Conservation (phyloP, 2,888 invertebrate species). For the Dicyrtoma fusca region DNA sequence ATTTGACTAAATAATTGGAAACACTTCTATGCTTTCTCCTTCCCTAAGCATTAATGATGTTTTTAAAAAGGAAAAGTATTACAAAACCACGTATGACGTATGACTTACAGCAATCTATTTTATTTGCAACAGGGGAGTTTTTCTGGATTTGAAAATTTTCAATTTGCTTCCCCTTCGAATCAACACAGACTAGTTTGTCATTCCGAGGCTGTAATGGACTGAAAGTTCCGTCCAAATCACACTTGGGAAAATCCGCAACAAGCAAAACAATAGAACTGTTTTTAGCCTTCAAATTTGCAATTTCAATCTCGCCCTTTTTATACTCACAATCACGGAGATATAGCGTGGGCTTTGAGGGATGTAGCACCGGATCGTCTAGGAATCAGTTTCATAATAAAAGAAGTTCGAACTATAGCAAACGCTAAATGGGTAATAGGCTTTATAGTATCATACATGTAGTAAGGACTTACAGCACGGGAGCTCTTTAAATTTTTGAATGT, state of each 20-base stretch:
- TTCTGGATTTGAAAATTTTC: slow-evolving; percentile 62
- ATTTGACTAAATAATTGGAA: too few relatives aligned
- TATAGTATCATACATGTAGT: neutral
- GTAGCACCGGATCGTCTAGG: slow-evolving; percentile 3
- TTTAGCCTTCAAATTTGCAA: slow-evolving; percentile 42
- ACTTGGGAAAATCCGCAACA: slow-evolving; percentile 48
- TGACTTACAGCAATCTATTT: slow-evolving; percentile 59
- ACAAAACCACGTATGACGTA: too few relatives aligned
- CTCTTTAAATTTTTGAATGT: slow-evolving; percentile 38
- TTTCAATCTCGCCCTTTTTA: slow-evolving; percentile 36
- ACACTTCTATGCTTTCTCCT: too few relatives aligned
- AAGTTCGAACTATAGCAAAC: too few relatives aligned
- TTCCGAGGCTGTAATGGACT: slow-evolving; percentile 46
- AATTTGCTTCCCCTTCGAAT: slow-evolving; percentile 65
- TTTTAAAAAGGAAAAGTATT: too few relatives aligned
- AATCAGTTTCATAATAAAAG: too few relatives aligned
- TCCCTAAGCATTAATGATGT: slow-evolving; percentile 6
- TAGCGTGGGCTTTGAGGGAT: neutral
- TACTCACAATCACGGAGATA: slow-evolving; percentile 51
- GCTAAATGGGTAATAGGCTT: too few relatives aligned
- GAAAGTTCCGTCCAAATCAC: slow-evolving; percentile 55
- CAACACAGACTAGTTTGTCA: slow-evolving; percentile 63
- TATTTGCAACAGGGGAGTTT: slow-evolving; percentile 60
- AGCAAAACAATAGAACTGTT: slow-evolving; percentile 37
- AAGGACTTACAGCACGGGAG: slow-evolving; percentile 50